Evolutionary conservation across 2,113 vertebrate genomes (phyloP), one percentile per base, ranked within the genome.

Genomic region (Aptenodytes forsteri): DNA sequence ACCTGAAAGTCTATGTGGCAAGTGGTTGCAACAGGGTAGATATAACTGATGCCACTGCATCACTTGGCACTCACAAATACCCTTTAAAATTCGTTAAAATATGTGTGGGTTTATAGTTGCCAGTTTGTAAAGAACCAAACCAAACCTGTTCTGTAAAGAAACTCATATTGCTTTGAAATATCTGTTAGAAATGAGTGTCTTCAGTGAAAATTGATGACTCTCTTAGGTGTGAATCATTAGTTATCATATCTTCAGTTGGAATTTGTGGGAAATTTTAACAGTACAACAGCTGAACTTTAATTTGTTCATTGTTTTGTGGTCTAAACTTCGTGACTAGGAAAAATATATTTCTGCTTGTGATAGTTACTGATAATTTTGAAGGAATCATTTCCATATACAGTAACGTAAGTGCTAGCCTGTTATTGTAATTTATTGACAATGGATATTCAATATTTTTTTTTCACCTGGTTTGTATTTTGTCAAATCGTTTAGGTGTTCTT

Each of bases 401-500:
- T 54, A 40, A 46, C 10, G 6, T 78, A 62, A 83, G 65, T 83
- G 19, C 15, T 81, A 94, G 58, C 19, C 16, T 91, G 26, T 52
- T 88, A 55, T 3, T 85, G 42, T 87, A 46, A 75, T 87, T 76
- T 93, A 40, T 44, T 65, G 40, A 54, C 50, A 47, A 29, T 34
- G 61, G 36, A 52, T 55, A 64, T 38, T 62, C 36, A 65, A 1
- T 77, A 23, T n/a, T 66, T 69, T 89, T 76, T 93, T 94, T 96
- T 78, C 89, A 80, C 36, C 30, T 87, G 69, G 62, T 85, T 86
- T 92, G n/a, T 91, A 69, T 96, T 94, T 94, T 95, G 87, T 90
- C 73, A 70, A 73, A 85, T 78, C 72, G 50, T 96, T 93, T 87
- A 95, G 95, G 62, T 94, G 78, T 90, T 82, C 67, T 93, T 90